Evolutionary conservation across 1,140 invertebrate species (phyloP).

Genomic region (Ips nitidus): DNA sequence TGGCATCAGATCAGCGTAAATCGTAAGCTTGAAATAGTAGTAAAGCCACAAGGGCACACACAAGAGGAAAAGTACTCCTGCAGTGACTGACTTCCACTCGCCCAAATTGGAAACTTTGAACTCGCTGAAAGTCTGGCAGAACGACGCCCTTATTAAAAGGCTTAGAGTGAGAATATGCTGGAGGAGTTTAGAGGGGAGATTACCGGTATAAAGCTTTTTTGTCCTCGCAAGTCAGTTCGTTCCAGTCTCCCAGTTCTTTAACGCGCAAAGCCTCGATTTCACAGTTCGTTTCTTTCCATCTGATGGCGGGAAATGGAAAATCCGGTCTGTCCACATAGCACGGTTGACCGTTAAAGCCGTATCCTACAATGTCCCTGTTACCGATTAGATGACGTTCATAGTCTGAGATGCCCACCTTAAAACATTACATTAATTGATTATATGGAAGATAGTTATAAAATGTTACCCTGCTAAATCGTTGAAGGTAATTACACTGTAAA

Average conservation of each 20-base stretch:
- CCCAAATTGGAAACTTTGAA: slow-evolving; percentile 72
- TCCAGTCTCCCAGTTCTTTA: slow-evolving; percentile 96
- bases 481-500: too few species aligned
- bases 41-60: slow-evolving; percentile 27
- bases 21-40: slow-evolving; percentile 15
- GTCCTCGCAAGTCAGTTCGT: slow-evolving; percentile 81
- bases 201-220: slow-evolving; percentile 85
- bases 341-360: slow-evolving; percentile 78
- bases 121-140: slow-evolving; percentile 90
- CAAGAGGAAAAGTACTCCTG: slow-evolving; percentile 39
- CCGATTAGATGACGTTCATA: slow-evolving; percentile 59
- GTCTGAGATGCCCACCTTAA: slow-evolving; percentile 1
- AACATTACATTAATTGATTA: background rate
- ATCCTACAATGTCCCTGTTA: slow-evolving; percentile 88
- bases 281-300: slow-evolving; percentile 70
- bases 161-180: background rate
- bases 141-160: slow-evolving; percentile 66
- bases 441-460: too few species aligned
- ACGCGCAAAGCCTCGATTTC: slow-evolving; percentile 71
- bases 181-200: background rate
- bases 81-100: slow-evolving; percentile 80
- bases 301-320: slow-evolving; percentile 84
- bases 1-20: slow-evolving; percentile 56
- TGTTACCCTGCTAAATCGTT: too few species aligned
- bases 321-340: slow-evolving; percentile 77